A percentile compares a stretch with the other conserved stretches of the same genome.
These are phyloP conservation scores for Cataglyphis hispanica DNA, from an alignment of 1,140 invertebrate species.

Conservation along the genomic window DNA sequence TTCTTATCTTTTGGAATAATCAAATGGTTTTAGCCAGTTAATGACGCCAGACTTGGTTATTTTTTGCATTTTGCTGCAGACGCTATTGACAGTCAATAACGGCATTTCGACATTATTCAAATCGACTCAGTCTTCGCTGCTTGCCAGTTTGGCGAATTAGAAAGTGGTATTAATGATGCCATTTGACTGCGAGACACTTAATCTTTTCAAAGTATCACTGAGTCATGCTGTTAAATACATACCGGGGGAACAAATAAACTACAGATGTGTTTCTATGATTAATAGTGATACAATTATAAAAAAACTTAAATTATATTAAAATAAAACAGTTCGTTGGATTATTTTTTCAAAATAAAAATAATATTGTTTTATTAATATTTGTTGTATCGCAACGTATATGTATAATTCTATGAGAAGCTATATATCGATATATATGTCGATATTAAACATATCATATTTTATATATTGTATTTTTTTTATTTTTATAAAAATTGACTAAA, in stretches of 20 bases:
- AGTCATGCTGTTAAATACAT: constrained; percentile 29
- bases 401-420: background rate
- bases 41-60: background rate
- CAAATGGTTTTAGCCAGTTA: background rate
- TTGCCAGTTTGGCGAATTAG: constrained; percentile 28
- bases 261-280: background rate
- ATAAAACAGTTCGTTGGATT: background rate
- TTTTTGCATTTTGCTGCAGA: background rate
- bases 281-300: background rate
- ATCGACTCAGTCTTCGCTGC: background rate
- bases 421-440: background rate
- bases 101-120: constrained; percentile 36
- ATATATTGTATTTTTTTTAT: background rate
- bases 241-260: background rate
- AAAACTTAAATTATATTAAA: background rate
- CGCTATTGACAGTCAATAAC: constrained; percentile 23
- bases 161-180: constrained; percentile 41
- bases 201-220: constrained; percentile 24
- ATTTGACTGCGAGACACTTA: constrained; percentile 33
- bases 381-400: background rate
- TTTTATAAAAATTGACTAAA: background rate
- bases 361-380: background rate
- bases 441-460: background rate
- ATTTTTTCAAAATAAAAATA: background rate
- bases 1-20: constrained; percentile 35